phyloP scores from a whole-genome alignment of 1,140 invertebrate species.

The Fopius arisanus region DNA sequence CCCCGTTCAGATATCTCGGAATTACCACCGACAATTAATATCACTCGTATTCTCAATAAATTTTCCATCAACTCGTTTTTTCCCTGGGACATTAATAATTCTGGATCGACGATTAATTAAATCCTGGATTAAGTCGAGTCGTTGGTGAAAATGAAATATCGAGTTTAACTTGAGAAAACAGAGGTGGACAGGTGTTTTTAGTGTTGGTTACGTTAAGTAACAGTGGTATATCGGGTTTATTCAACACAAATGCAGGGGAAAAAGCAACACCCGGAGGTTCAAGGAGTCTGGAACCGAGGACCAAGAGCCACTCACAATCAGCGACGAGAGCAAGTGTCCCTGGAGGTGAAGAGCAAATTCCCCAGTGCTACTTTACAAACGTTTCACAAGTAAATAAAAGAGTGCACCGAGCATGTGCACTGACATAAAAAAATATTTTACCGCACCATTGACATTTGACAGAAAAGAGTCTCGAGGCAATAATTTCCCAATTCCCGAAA shows the following conservation, averaged over 20 bases:
- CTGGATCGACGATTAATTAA: not conserved
- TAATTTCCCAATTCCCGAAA: too few species aligned
- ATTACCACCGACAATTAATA: too few species aligned
- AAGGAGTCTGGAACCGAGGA: constrained; percentile 5
- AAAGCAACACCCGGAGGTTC: not conserved
- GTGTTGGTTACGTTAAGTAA: not conserved
- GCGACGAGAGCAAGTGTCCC: constrained; percentile 4
- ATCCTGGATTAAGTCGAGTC: not conserved
- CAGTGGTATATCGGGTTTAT: not conserved
- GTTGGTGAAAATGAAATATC: not conserved
- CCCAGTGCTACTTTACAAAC: not conserved
- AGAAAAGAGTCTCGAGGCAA: too few species aligned
- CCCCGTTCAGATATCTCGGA: too few species aligned
- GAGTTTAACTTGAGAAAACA: not conserved
- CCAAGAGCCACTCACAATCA: constrained; percentile 14
- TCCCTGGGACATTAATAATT: not conserved
- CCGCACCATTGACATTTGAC: too few species aligned
- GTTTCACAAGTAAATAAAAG: not conserved
- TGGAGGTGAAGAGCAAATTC: constrained; percentile 9
- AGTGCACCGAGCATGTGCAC: too few species aligned
- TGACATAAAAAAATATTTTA: too few species aligned
- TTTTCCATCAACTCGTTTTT: not conserved
- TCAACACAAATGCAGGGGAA: not conserved
- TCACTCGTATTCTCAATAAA: too few species aligned
- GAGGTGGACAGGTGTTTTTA: not conserved